Base-by-base conservation (phyloP, 2,797 vertebrate genomes). In the Lacerta agilis region DNA sequence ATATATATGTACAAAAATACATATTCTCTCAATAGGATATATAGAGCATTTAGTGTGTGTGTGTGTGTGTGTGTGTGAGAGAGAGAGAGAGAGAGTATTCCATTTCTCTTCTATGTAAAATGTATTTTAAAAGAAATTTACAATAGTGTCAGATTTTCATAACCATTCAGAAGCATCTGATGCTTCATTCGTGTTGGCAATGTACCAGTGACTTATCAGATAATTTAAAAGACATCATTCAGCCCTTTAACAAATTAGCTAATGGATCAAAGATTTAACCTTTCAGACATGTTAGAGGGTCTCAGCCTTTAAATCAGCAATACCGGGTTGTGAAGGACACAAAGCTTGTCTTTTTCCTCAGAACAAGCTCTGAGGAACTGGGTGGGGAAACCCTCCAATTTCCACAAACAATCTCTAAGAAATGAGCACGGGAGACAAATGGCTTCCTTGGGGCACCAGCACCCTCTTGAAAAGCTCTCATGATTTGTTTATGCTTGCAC, bases 331-430 rank as follows among this genome's bases (percentile, higher is more conserved):
- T 75, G 29, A 75, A 64, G 29, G 49, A 66, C 33, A 66, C 15
- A 18, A 67, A 69, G 5, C 79, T 36, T 82, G 72, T 82, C 85
- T 41, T 91, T 85, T 87, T 86, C 75, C 79, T 82, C 67, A 87
- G 89, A 91, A 93, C 88, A 88, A 95, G 86, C 49, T 81, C 43
- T 55, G 77, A 91, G 83, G 92, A 86, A 78, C 82, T 91, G 92
- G 92, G 73, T 15, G 5, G 5, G 75, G 61, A 87, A 55, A 69
- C 27, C 58, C 89, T 93, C 85, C 93, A 90, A 92, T 85, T 94
- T 93, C 93, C 90, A 93, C 92, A 94, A 94, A 94, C 89, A 92
- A 75, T 89, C 91, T 94, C 91, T 90, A 94, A 94, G 94, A 92
- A 94, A 93, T 93, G 90, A 94, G 91, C 91, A 87, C 89, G 77